Evolutionary conservation across 2,113 vertebrate species (phyloP).

Genomic region (Barnardius zonarius): DNA sequence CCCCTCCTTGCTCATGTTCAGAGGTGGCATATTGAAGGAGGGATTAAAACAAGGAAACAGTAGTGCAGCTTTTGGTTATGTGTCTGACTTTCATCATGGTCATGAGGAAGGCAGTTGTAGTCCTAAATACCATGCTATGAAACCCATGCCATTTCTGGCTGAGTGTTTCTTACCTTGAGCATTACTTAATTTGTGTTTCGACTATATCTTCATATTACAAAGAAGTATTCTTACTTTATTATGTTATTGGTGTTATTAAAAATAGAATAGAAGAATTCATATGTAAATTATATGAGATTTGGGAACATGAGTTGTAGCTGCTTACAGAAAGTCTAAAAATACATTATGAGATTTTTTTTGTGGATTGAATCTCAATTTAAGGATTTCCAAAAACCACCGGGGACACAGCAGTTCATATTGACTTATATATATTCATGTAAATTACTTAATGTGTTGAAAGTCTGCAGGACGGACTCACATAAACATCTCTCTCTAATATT

Average conservation of each 20-base stretch:
- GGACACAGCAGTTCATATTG: neutral
- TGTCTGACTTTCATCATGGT: neutral
- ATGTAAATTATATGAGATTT: neutral
- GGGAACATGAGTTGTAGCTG: neutral
- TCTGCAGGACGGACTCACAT: neutral
- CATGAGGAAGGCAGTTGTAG: neutral
- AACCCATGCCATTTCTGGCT: neutral
- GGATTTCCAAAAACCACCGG: neutral
- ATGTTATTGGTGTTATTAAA: neutral
- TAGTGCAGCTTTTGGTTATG: neutral
- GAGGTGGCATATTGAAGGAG: neutral
- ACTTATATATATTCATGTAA: neutral
- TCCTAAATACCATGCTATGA: neutral
- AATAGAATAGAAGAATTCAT: neutral
- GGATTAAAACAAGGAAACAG: neutral
- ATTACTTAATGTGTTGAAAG: neutral
- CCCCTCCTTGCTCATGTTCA: neutral
- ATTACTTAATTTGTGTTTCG: neutral
- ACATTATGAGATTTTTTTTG: rapidly evolving
- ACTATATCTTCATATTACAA: neutral
- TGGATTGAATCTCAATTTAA: neutral
- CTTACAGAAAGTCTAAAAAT: neutral
- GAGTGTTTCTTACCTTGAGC: neutral
- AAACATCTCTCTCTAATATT: neutral
- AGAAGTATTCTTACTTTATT: neutral